Evolutionary conservation across 2,113 vertebrate genomes (phyloP).

Genomic region (Sciurus niger): DNA sequence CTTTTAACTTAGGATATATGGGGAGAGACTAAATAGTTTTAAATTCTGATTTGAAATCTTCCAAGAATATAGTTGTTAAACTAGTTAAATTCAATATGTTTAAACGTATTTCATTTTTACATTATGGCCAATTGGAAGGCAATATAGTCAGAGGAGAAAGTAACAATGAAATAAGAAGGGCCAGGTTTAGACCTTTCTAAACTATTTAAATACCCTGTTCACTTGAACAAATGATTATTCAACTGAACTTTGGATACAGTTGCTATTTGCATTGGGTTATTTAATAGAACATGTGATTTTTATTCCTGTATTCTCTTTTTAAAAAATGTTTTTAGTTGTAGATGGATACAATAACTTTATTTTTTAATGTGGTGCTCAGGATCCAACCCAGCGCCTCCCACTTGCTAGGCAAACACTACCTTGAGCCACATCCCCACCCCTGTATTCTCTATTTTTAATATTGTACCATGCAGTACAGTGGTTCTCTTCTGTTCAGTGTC

Average conservation of each 20-base stretch:
- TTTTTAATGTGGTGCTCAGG: no score
- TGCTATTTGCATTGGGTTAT: background rate
- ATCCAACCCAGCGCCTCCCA: no score
- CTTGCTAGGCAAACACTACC: no score
- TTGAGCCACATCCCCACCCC: no score
- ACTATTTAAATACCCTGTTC: background rate
- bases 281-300: background rate
- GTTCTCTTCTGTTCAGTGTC: background rate
- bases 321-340: background rate
- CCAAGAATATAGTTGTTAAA: background rate
- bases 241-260: background rate
- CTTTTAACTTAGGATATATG: conserved; percentile 49
- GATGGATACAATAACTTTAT: no score
- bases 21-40: conserved; percentile 24
- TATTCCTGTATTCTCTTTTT: background rate
- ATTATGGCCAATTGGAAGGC: conserved; percentile 4
- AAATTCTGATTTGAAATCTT: conserved; percentile 53
- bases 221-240: background rate
- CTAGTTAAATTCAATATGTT: conserved; percentile 1
- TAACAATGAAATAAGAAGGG: background rate
- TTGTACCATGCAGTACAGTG: background rate
- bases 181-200: background rate
- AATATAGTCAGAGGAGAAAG: background rate
- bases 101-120: background rate
- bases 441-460: background rate